Percentiles rank a stretch among this genome's conserved stretches.
Evolutionary conservation across 2,888 invertebrate genomes (phyloP).

Genomic region (Mesoligia furuncula): DNA sequence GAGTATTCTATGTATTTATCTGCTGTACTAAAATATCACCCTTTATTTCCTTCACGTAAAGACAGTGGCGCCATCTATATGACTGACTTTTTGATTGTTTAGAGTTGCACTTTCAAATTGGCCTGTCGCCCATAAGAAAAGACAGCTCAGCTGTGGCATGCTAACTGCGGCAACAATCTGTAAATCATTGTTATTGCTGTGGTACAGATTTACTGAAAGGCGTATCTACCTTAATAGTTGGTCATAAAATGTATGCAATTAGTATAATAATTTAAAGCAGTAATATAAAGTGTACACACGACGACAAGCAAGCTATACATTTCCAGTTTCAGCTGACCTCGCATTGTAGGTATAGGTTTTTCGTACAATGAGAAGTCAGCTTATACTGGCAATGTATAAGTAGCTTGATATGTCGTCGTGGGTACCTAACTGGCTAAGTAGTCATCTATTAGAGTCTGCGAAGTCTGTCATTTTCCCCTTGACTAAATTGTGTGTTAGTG

Average conservation of each 20-base stretch:
- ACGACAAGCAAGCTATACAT: neutral
- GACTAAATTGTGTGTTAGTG: neutral
- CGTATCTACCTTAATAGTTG: conserved; percentile 8
- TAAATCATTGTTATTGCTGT: conserved; percentile 52
- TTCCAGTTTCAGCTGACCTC: too few species aligned
- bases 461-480: neutral
- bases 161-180: conserved; percentile 40
- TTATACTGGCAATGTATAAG: neutral
- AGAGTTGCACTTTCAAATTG: conserved; percentile 69
- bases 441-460: neutral
- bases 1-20: too few species aligned
- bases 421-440: neutral
- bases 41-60: conserved; percentile 35
- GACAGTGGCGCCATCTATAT: conserved; percentile 48
- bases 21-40: neutral
- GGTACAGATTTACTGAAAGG: conserved; percentile 18
- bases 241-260: conserved; percentile 36
- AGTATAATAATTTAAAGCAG: conserved; percentile 6
- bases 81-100: conserved; percentile 52
- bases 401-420: neutral
- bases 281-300: neutral
- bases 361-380: neutral
- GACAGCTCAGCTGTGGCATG: conserved; percentile 25
- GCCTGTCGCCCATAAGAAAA: conserved; percentile 66
- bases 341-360: neutral